Base-by-base conservation (phyloP, 2,797 vertebrate species). In the Tadarida brasiliensis region DNA sequence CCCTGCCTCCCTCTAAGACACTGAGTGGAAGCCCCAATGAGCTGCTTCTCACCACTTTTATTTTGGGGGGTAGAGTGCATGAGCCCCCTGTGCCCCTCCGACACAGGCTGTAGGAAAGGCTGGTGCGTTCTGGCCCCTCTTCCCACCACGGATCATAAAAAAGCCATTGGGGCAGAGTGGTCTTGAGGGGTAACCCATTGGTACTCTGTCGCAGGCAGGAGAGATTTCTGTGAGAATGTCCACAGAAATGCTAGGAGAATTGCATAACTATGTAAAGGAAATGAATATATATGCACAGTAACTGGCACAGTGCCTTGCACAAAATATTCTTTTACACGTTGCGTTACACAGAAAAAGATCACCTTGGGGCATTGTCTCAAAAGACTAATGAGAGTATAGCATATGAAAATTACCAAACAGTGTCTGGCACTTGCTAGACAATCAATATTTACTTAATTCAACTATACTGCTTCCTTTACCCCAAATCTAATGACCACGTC, bases 391-490 rank as follows among this genome's bases (percentile, higher is more conserved):
- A 85, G 51, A 80, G 54, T 78, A 17, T 85, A 88, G 30, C 15
- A 80, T 44, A 90, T 76, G 49, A 63, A 92, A 73, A 71, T 78
- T 85, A 81, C 51, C 91, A 84, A 93, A 77, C 47, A 78, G 67
- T 57, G 59, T 67, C 77, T 84, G 56, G 26, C 65, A 65, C 24
- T 78, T 54, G 57, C 49, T 82, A 96, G 63, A 65, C 67, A 65
- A 56, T 95, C 57, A 84, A 35, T 90, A 91, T 84, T 93, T 87
- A 84, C 35, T 51, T 57, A 61, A 90, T 84, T 91, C 57, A 49
- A 61, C 71, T 54, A 17, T 35, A 61, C 33, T 19, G 30, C 22
- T 90, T 78, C 39, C 15, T 93, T 95, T 87, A 33, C 11, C n/a
- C 51, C 3, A 51, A 80, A 84, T 73, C 24, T 68, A 73, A 71